phyloP scores from a whole-genome alignment of 2,888 invertebrate species.

The Harpalus rubripes region DNA sequence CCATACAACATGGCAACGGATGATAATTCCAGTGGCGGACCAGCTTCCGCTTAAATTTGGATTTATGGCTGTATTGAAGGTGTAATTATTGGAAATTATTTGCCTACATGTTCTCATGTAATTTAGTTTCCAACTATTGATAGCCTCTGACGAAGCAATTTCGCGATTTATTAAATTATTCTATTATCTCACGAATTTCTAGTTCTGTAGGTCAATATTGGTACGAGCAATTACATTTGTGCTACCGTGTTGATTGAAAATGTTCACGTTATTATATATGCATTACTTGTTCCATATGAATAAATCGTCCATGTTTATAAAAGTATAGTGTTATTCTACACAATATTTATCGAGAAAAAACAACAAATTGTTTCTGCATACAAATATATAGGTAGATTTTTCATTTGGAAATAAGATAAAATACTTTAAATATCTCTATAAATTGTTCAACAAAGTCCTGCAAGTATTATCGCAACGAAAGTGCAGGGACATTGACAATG shows the following conservation, averaged over 20 bases:
- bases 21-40: constrained; percentile 47
- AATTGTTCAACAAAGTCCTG: too few relatives aligned
- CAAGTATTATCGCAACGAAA: too few relatives aligned
- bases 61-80: constrained; percentile 50
- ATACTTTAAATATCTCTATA: too few relatives aligned
- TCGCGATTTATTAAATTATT: constrained; percentile 42
- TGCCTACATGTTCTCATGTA: constrained; percentile 50
- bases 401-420: too few relatives aligned
- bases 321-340: too few relatives aligned
- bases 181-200: constrained; percentile 31
- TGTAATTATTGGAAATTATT: constrained; percentile 55
- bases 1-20: neutral
- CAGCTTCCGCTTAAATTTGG: constrained; percentile 30
- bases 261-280: neutral
- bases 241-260: constrained; percentile 10
- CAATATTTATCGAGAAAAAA: too few relatives aligned
- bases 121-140: constrained; percentile 47
- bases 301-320: too few relatives aligned
- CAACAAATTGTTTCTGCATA: too few relatives aligned
- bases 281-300: too few relatives aligned
- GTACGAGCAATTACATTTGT: neutral
- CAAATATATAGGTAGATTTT: too few relatives aligned
- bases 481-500: too few relatives aligned
- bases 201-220: constrained; percentile 7
- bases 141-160: constrained; percentile 39